Evolutionary conservation across 2,113 vertebrate species (phyloP), one percentile per base, ranked within the genome.

Genomic region (Rhagologus leucostigma): DNA sequence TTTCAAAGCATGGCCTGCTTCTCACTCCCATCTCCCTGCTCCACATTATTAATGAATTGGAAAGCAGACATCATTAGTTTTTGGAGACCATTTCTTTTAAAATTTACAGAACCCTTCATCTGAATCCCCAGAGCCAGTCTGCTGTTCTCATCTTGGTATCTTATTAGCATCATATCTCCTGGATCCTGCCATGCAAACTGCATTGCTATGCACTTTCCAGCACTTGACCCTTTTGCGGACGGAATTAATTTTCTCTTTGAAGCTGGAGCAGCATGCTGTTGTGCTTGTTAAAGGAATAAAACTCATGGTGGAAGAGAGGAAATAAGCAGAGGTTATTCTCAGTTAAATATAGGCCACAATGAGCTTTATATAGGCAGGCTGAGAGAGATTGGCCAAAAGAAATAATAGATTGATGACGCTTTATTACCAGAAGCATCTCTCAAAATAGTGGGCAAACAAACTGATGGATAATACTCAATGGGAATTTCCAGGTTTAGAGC

Each of bases 181-280:
- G 90, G 98, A 98, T 98, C 98, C 98, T 99, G 98, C 98, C 98
- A 98, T 93, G 97, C 98, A 98, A 98, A 99, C 98, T 98, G 98
- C 98, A 98, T 98, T 98, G 98, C 98, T 99, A 98, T 99, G 98
- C 98, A 98, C 98, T 99, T 99, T 99, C 98, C 98, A 98, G 98
- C 98, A 98, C 97, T 98, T 99, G 99, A 99, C 99, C 98, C 98
- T 98, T 98, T 98, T 99, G 98, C 96, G 97, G 98, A 98, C 91
- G 87, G 98, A 99, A 99, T 99, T 99, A 98, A 99, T 99, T 98
- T 98, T 97, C 97, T 97, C 98, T 98, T 98, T 98, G 98, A 99
- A 97, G 97, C 93, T 15, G 49, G 94, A 96, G 97, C 95, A 95
- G 97, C 95, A 91, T 97, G 97, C 97, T 98, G 97, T 97, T 98